Conservation (phyloP, 2,888 invertebrate genomes). For the Sminthurides aquaticus region DNA sequence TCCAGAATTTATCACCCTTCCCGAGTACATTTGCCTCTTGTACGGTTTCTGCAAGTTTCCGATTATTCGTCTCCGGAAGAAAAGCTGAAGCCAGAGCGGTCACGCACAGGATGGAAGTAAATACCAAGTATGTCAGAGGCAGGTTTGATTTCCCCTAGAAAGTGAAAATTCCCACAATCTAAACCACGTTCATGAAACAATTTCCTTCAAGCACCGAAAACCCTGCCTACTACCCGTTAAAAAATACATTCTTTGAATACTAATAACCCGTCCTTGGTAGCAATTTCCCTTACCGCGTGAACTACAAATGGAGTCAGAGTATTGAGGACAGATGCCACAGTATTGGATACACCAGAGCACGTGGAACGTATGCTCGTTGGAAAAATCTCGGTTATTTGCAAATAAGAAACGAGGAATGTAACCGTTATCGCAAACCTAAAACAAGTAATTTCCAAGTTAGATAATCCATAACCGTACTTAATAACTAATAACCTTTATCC, state of each 20-base stretch:
- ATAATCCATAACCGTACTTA: too few species aligned
- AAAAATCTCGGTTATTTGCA: slow-evolving; percentile 56
- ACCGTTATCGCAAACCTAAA: slow-evolving; percentile 47
- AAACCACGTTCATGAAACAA: too few species aligned
- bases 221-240: too few species aligned
- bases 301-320: not conserved
- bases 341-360: slow-evolving; percentile 56
- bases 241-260: not conserved
- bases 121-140: slow-evolving; percentile 26
- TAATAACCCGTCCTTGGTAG: not conserved
- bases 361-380: slow-evolving; percentile 61
- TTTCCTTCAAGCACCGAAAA: too few species aligned
- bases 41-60: slow-evolving; percentile 57
- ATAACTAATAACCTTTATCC: too few species aligned
- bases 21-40: slow-evolving; percentile 57
- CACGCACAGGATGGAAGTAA: slow-evolving; percentile 22
- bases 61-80: slow-evolving; percentile 59
- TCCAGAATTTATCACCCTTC: slow-evolving; percentile 46
- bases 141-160: slow-evolving; percentile 29
- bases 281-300: not conserved
- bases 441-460: too few species aligned
- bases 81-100: slow-evolving; percentile 49
- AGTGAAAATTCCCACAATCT: slow-evolving; percentile 3
- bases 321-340: slow-evolving; percentile 46
- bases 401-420: slow-evolving; percentile 55